Evolutionary conservation across 2,113 vertebrate species (phyloP).

Genomic region (Lutjanus erythropterus): DNA sequence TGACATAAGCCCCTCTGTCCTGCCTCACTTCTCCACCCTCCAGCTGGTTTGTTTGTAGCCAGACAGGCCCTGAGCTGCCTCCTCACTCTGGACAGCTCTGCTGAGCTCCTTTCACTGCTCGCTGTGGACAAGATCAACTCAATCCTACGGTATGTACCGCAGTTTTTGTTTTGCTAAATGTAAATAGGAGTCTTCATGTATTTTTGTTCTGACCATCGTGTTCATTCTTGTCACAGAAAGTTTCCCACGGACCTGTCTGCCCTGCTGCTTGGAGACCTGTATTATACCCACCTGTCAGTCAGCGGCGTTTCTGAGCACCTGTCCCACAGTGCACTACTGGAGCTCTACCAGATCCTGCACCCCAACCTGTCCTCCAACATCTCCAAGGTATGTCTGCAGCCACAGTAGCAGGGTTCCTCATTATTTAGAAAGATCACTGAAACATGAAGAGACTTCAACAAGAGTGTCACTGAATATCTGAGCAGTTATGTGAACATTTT

Average conservation of each 20-base stretch:
- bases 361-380: constrained; percentile 91
- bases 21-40: constrained; percentile 28
- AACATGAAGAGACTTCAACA: not conserved
- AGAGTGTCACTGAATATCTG: not conserved
- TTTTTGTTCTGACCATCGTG: not conserved
- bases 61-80: constrained; percentile 93
- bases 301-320: constrained; percentile 89
- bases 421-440: not conserved
- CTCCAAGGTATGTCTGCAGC: constrained; percentile 86
- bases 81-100: constrained; percentile 90
- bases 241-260: constrained; percentile 90
- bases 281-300: constrained; percentile 91
- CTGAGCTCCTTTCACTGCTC: constrained; percentile 87
- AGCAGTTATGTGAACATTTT: not conserved
- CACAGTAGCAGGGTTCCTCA: not conserved
- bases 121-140: constrained; percentile 88
- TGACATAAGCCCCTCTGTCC: constrained; percentile 1
- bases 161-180: not conserved
- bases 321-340: constrained; percentile 87
- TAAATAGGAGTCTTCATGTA: not conserved
- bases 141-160: constrained; percentile 85
- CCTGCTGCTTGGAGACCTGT: constrained; percentile 92
- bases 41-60: constrained; percentile 91
- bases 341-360: constrained; percentile 88
- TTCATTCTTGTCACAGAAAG: constrained; percentile 75